phyloP scores from a whole-genome alignment of 2,888 invertebrate species.

The Apodemia duryi region DNA sequence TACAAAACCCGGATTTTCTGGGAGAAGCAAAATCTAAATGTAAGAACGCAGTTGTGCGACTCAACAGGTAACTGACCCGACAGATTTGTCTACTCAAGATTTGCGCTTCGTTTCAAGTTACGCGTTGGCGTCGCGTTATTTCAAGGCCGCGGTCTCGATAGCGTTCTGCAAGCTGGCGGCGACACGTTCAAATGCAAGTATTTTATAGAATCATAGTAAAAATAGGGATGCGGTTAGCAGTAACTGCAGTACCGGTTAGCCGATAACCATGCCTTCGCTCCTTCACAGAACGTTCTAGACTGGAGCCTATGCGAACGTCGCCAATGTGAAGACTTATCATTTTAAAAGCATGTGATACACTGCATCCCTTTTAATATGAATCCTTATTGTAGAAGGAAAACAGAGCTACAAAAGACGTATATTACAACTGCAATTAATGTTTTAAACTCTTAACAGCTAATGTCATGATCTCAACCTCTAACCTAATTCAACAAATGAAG shows the following conservation, averaged over 20 bases:
- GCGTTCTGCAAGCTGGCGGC: neutral
- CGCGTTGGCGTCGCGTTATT: neutral
- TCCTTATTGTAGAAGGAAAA: no score
- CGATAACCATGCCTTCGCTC: neutral
- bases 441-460: no score
- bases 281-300: no score
- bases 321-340: no score
- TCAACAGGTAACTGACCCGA: neutral
- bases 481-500: no score
- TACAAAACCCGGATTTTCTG: no score
- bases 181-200: neutral
- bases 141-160: neutral
- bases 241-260: neutral
- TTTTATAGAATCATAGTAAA: neutral
- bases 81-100: neutral
- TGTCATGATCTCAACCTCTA: no score
- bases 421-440: no score
- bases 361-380: no score
- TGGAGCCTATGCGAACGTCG: no score
- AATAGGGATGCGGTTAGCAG: neutral
- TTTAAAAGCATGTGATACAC: no score
- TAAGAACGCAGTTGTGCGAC: neutral
- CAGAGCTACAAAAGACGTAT: no score
- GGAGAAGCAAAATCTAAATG: neutral
- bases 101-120: neutral